Evolutionary conservation across 2,888 invertebrate genomes (phyloP).

Genomic region (Machimus atricapillus): DNA sequence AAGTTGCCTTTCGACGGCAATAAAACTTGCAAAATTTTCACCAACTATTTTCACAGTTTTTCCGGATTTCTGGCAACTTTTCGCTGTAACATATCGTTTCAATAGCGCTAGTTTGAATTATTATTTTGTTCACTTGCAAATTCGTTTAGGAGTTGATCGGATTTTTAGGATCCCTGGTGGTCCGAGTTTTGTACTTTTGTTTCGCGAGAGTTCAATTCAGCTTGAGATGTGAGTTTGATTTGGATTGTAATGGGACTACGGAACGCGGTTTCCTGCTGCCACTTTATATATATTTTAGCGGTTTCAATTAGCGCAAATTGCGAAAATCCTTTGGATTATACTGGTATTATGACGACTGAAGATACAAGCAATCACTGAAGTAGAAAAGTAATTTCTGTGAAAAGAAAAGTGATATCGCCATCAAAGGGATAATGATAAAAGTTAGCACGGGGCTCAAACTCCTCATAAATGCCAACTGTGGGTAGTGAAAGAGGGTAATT

Average conservation of each 20-base stretch:
- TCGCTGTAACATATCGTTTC: slow-evolving; percentile 1
- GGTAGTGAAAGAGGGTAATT: neutral
- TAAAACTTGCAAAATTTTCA: slow-evolving; percentile 13
- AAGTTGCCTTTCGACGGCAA: slow-evolving; percentile 19
- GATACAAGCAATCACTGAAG: slow-evolving; percentile 6
- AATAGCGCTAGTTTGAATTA: neutral
- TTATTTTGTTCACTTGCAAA: neutral
- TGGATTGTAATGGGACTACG: neutral
- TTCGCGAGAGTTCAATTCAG: neutral
- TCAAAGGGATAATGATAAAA: slow-evolving; percentile 13
- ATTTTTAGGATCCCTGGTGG: neutral
- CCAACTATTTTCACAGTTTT: neutral
- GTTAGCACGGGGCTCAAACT: neutral
- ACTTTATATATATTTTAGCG: slow-evolving; percentile 16
- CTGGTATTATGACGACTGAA: neutral
- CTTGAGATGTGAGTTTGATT: slow-evolving; percentile 14
- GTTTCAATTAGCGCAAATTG: slow-evolving; percentile 44
- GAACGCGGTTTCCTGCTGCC: neutral
- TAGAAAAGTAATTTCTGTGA: neutral
- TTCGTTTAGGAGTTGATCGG: neutral
- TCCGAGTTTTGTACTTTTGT: neutral
- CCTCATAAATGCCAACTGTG: neutral
- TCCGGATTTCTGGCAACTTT: neutral
- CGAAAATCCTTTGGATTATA: slow-evolving; percentile 42
- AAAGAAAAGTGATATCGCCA: neutral